Conservation (phyloP, 2,888 invertebrate genomes). For the Eupithecia vulgata region DNA sequence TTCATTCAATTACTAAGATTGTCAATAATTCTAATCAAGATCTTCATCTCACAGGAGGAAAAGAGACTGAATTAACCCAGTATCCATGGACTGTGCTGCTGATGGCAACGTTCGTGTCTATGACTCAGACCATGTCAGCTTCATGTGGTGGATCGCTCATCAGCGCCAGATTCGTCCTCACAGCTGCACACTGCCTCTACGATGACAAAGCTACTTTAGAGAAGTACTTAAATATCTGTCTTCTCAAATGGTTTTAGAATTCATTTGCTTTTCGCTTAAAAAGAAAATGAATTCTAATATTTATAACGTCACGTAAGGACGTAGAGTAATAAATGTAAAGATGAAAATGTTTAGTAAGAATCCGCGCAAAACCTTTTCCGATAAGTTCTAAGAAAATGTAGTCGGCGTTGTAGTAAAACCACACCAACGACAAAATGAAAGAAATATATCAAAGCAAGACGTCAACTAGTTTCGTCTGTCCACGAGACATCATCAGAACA, state of each 20-base stretch:
- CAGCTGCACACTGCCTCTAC: slow-evolving; percentile 73
- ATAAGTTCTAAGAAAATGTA: no score
- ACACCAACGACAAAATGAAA: no score
- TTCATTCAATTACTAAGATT: neutral
- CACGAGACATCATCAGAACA: no score
- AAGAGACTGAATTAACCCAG: slow-evolving; percentile 68
- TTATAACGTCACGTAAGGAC: no score
- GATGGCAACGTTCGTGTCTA: slow-evolving; percentile 62
- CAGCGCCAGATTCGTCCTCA: slow-evolving; percentile 68
- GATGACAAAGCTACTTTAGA: slow-evolving; percentile 56
- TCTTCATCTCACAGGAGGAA: slow-evolving; percentile 59
- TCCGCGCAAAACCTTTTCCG: no score
- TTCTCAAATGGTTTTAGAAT: neutral
- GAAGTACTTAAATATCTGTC: slow-evolving; percentile 52
- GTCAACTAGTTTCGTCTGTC: no score
- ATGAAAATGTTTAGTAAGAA: no score
- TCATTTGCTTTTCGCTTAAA: no score
- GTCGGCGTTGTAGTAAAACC: no score
- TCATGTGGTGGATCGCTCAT: slow-evolving; percentile 75
- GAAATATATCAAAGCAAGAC: no score
- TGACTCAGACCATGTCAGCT: slow-evolving; percentile 52
- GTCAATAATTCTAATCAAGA: neutral
- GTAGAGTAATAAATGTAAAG: no score
- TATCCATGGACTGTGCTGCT: slow-evolving; percentile 75
- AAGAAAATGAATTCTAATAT: no score